Evolutionary conservation across 2,113 vertebrate species (phyloP).

Genomic region (Carassius gibelio): DNA sequence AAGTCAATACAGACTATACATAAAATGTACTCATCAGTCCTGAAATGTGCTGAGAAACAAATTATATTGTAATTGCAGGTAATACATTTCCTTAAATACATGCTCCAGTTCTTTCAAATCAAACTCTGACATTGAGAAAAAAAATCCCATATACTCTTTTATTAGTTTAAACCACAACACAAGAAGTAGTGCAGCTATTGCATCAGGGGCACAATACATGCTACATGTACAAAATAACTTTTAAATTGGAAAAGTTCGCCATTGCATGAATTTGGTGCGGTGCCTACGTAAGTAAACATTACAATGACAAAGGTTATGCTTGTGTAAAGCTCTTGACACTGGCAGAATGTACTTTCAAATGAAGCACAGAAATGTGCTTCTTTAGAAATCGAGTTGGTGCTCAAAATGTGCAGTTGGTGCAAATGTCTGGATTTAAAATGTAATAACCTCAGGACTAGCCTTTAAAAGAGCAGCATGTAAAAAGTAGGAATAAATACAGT

Average conservation of each 20-base stretch:
- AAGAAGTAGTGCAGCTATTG: constrained; percentile 81
- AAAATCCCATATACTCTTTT: constrained; percentile 74
- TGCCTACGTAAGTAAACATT: constrained; percentile 33
- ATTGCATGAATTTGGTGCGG: constrained; percentile 61
- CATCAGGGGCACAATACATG: constrained; percentile 79
- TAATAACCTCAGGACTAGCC: not conserved
- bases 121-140: constrained; percentile 60
- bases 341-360: constrained; percentile 25
- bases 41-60: not conserved
- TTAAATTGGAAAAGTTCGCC: constrained; percentile 67
- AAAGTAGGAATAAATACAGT: constrained; percentile 5
- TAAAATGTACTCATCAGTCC: not conserved
- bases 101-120: constrained; percentile 19
- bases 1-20: not conserved
- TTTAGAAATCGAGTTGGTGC: constrained; percentile 3
- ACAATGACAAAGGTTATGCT: constrained; percentile 24
- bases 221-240: constrained; percentile 78
- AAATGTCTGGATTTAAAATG: constrained; percentile 1
- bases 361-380: constrained; percentile 1
- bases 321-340: constrained; percentile 41
- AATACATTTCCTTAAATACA: not conserved
- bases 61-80: not conserved
- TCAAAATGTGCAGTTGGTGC: constrained; percentile 37
- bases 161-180: constrained; percentile 83
- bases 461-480: constrained; percentile 19